Percentiles rank a stretch among this genome's conserved stretches.
These are phyloP conservation scores for Lochmaea crataegi DNA, from an alignment of 2,888 invertebrate species.

Conservation along the genomic window DNA sequence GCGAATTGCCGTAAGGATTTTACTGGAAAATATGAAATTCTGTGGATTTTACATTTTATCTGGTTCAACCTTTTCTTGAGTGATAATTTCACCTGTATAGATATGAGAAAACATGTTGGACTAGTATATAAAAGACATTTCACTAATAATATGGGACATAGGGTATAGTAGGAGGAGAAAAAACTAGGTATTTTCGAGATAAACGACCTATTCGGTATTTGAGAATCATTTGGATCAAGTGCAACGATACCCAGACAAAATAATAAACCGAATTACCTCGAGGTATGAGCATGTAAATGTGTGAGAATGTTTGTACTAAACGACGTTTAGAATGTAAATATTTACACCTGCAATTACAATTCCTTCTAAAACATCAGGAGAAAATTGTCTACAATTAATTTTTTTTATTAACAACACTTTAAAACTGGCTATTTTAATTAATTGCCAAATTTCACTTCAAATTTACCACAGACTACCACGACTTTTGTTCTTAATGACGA, in stretches of 20 bases:
- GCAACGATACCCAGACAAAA: not conserved
- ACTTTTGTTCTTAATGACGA: too few species aligned
- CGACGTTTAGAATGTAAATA: not conserved
- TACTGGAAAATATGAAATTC: too few species aligned
- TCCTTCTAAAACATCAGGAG: not conserved
- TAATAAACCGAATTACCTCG: not conserved
- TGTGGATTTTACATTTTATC: too few species aligned
- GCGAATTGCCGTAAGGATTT: too few species aligned
- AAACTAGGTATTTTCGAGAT: constrained; percentile 5
- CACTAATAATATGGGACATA: not conserved
- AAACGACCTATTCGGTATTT: constrained; percentile 8
- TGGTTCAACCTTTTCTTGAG: too few species aligned
- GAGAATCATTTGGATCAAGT: not conserved
- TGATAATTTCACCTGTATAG: too few species aligned
- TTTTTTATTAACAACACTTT: too few species aligned
- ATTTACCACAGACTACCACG: too few species aligned
- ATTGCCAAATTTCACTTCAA: too few species aligned
- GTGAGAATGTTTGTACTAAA: not conserved
- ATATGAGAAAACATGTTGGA: too few species aligned
- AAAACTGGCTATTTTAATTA: too few species aligned
- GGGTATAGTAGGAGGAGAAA: not conserved
- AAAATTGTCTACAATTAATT: not conserved
- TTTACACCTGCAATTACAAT: not conserved
- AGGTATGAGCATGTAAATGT: not conserved
- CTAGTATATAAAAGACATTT: not conserved